Base-by-base conservation (phyloP, 2,888 invertebrate species). In the Scaptomyza polygonia region DNA sequence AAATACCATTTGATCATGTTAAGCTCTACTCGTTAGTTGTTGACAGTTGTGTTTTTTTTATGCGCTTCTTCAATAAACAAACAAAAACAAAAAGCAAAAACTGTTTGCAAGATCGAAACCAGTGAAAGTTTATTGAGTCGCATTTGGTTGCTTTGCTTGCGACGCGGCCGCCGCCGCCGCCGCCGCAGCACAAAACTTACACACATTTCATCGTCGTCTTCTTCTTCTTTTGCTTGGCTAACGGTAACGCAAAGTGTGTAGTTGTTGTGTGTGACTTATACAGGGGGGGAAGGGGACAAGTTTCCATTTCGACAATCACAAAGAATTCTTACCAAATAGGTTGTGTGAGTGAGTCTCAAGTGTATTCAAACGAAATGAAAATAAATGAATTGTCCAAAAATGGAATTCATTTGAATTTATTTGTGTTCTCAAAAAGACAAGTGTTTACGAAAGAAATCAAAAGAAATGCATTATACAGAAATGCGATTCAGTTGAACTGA, bases 101-200 rank as follows among this genome's bases (percentile, higher is more conserved):
- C 36, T 65, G 40, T 64, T 25, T 47, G 66, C 72, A 44, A 16
- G 49, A 83, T 85, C 88, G 84, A 78, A 85, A 66, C 71, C 84
- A 88, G 85, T 86, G 85, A 86, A 86, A 86, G 85, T 88, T 85
- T 88, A 82, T 85, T 79, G 71, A 78, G 71, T 51, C 42, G 48
- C 52, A 56, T 72, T 67, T 67, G 48, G 21, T 32, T 27, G 27
- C 32, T 11, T 11, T 40, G 45, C 16, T 57, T 40, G 14, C 30
- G 42, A 21, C 25, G 21, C 21, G 21, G 3, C n/a, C n/a, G n/a
- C n/a, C n/a, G n/a, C n/a, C n/a, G n/a, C n/a, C n/a, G n/a, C n/a
- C n/a, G n/a, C n/a, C 18, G 29, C 39, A 49, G 36, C 30, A 29
- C 40, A 29, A 29, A 48, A 14, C 61, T 45, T 40, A 63, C 43